Conservation (phyloP, 2,113 vertebrate genomes). For the Colius striatus region DNA sequence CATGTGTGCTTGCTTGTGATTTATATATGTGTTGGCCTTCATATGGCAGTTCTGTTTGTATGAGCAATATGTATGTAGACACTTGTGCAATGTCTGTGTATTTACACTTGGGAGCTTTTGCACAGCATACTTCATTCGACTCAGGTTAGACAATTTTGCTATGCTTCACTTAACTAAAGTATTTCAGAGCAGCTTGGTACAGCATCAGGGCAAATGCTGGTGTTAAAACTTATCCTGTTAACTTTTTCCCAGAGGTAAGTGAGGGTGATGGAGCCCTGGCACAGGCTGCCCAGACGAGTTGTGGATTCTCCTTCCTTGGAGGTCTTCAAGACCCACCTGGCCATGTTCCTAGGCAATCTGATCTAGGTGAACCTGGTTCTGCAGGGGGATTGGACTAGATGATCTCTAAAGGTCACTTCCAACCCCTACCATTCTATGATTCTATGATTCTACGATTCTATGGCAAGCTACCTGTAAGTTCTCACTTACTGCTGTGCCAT, state of each 20-base stretch:
- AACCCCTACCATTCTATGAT: too few relatives aligned
- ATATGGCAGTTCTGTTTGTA: not conserved
- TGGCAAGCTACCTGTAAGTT: not conserved
- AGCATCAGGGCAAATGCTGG: not conserved
- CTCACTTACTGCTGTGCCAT: fast-evolving
- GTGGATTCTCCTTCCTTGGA: too few relatives aligned
- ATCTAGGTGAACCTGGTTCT: too few relatives aligned
- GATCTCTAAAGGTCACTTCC: too few relatives aligned
- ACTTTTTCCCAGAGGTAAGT: not conserved
- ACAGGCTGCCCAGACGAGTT: too few relatives aligned
- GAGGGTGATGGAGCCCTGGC: too few relatives aligned
- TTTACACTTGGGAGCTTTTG: not conserved
- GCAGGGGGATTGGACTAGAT: too few relatives aligned
- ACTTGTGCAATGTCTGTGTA: not conserved
- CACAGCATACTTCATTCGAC: not conserved
- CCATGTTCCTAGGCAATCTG: too few relatives aligned
- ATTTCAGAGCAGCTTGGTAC: not conserved
- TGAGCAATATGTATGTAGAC: not conserved
- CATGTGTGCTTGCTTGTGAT: not conserved
- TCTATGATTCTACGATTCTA: too few relatives aligned
- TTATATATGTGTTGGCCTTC: not conserved
- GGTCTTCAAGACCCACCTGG: too few relatives aligned
- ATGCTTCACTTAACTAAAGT: not conserved
- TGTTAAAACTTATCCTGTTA: not conserved
- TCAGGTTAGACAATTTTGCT: not conserved